Base-by-base conservation (phyloP, 2,797 vertebrate species). In the Rhadinocentrus ornatus region DNA sequence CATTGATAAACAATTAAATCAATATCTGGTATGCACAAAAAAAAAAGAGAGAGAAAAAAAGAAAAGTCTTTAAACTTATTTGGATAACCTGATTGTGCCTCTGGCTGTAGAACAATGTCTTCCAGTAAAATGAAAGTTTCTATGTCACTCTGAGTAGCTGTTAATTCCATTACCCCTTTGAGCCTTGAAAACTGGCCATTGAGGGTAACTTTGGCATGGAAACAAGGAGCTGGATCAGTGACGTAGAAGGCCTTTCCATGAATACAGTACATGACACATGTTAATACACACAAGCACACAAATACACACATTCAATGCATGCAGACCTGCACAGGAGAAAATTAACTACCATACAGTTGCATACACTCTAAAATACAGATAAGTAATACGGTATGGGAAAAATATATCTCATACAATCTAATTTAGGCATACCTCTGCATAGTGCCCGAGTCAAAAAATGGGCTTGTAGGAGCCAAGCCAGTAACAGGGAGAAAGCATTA, bases 121-220 rank as follows among this genome's bases (percentile, higher is more conserved):
- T 92, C 79, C 82, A 89, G 83, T 90, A 89, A 91, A 84, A 76
- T 87, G 66, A 86, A 85, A 66, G 66, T 85, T 84, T 87, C 73
- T 84, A 79, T 82, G 75, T 91, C 86, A 85, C 86, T 86, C 86
- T 88, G 82, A 91, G 86, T 82, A 82, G 81, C 81, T 86, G 82
- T 86, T 89, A 81, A 81, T 87, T 89, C 61, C 78, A 89, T 89
- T 88, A 93, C 88, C 85, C 84, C 16, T 53, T 71, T 74, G 69
- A 78, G 78, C 85, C 85, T 71, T 60, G 64, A 85, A 85, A 84
- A 61, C 61, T 88, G 89, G 85, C 84, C 55, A 59, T 86, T 66
- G 66, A 67, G 88, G 81, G 86, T 87, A 89, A 92, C 89, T 93
- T 92, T 92, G 91, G 88, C 89, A 91, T 90, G 88, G 83, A 86